phyloP scores from a whole-genome alignment of 1,140 invertebrate species.

The Eumaeus atala region DNA sequence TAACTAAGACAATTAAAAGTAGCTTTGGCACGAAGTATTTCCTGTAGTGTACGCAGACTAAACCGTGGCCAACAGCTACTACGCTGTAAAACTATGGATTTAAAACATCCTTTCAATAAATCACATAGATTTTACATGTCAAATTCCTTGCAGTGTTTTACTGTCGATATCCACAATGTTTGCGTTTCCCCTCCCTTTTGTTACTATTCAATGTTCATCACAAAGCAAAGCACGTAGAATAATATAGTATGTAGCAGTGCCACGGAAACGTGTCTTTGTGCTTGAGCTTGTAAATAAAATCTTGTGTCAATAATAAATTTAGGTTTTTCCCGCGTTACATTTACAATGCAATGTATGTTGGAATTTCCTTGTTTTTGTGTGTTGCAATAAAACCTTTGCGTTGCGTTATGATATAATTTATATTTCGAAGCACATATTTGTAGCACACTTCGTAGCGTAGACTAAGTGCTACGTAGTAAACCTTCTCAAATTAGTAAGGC shows the following conservation, averaged over 20 bases:
- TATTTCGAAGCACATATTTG: background rate
- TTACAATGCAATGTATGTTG: too few relatives aligned
- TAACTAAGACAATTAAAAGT: too few relatives aligned
- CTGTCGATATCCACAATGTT: too few relatives aligned
- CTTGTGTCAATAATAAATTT: constrained; percentile 3
- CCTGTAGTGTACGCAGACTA: too few relatives aligned
- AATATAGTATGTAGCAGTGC: background rate
- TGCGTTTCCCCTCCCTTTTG: too few relatives aligned
- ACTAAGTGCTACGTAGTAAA: constrained; percentile 2
- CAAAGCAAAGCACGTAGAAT: background rate
- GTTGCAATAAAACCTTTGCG: background rate
- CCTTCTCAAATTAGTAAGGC: background rate
- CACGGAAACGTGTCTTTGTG: background rate
- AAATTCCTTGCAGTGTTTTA: too few relatives aligned
- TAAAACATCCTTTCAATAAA: too few relatives aligned
- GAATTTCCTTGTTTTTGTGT: background rate
- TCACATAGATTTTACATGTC: too few relatives aligned
- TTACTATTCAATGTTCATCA: background rate
- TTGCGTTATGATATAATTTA: background rate
- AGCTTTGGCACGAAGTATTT: too few relatives aligned
- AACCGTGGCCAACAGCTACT: too few relatives aligned
- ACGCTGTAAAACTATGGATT: too few relatives aligned
- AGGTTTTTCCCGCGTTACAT: background rate
- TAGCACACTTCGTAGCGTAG: background rate
- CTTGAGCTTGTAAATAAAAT: background rate